Evolutionary conservation across 2,113 vertebrate species (phyloP).

Genomic region (Columba janthina): DNA sequence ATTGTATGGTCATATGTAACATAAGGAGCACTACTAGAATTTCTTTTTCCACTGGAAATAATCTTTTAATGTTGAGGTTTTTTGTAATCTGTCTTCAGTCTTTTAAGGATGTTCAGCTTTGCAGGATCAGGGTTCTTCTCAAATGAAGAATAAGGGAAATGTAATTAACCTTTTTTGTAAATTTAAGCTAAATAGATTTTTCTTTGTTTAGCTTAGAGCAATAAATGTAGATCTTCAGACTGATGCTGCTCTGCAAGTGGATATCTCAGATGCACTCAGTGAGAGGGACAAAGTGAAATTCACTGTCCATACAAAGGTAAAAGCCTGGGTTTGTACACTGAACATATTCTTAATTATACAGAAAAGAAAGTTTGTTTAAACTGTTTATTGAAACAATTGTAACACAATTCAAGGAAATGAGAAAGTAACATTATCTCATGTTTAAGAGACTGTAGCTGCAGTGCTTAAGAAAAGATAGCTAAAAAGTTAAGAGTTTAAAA

Average conservation of each 20-base stretch:
- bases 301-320: slow-evolving; percentile 98
- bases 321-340: background rate
- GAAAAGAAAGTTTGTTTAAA: background rate
- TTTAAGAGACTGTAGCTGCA: background rate
- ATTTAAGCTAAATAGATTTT: slow-evolving; percentile 16
- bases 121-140: background rate
- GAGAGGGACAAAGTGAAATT: slow-evolving; percentile 99
- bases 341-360: background rate
- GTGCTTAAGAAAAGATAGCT: background rate
- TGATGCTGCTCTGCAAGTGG: slow-evolving; percentile 95
- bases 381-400: background rate
- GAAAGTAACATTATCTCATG: background rate
- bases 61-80: background rate
- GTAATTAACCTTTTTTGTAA: background rate
- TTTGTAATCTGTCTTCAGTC: background rate
- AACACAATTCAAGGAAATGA: background rate
- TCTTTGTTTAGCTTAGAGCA: slow-evolving; percentile 86
- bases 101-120: background rate
- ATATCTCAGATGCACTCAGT: slow-evolving; percentile 98
- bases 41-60: background rate
- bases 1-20: background rate
- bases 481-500: background rate
- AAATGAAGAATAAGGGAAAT: background rate
- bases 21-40: background rate
- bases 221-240: slow-evolving; percentile 97